Conservation (phyloP, 2,888 invertebrate species). For the Saturnia japonica region DNA sequence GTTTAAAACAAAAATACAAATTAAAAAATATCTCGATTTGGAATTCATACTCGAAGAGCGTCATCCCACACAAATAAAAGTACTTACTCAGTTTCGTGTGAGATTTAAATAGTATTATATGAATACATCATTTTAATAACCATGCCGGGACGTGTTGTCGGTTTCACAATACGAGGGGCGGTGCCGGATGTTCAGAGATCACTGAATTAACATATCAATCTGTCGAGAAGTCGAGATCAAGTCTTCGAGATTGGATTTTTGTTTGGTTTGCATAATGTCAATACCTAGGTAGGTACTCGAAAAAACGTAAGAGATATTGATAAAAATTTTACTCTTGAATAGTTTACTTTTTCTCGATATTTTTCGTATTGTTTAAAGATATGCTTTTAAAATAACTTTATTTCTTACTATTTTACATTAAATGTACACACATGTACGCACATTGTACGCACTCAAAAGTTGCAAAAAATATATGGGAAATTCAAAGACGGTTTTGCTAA, state of each 20-base stretch:
- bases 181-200: slow-evolving; percentile 60
- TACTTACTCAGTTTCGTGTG: neutral
- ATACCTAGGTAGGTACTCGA: neutral
- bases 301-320: neutral
- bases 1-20: neutral
- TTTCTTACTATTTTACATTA: too few species aligned
- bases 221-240: slow-evolving; percentile 19
- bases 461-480: too few species aligned
- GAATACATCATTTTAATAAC: slow-evolving; percentile 55
- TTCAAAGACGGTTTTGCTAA: too few species aligned
- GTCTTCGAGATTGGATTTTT: slow-evolving; percentile 21
- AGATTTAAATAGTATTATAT: slow-evolving; percentile 30
- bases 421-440: too few species aligned
- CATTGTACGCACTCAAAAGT: too few species aligned
- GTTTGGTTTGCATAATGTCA: slow-evolving; percentile 14
- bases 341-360: neutral
- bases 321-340: neutral
- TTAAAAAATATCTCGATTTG: neutral
- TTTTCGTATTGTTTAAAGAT: neutral
- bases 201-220: slow-evolving; percentile 62
- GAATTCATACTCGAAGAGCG: neutral
- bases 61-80: slow-evolving; percentile 12
- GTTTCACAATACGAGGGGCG: slow-evolving; percentile 52
- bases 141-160: slow-evolving; percentile 44
- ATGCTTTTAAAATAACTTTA: neutral